These are phyloP conservation scores for Corydoras sp. DNA, from an alignment of 2,113 vertebrate genomes.

Conservation along the genomic window DNA sequence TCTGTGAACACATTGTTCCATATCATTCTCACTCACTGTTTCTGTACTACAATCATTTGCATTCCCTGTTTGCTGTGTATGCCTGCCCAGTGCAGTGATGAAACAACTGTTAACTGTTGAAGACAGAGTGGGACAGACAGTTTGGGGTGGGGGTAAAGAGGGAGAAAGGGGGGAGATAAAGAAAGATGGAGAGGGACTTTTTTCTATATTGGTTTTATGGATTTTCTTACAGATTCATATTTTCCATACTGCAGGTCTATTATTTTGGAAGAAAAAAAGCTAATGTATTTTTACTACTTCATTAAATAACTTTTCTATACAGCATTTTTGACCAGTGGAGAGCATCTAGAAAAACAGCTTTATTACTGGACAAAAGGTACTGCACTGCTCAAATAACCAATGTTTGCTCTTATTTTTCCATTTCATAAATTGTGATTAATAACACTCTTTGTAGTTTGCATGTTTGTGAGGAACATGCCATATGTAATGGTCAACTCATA, in stretches of 20 bases:
- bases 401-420: background rate
- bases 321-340: background rate
- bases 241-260: conserved; percentile 41
- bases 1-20: conserved; percentile 9
- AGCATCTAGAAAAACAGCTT: background rate
- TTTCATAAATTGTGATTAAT: background rate
- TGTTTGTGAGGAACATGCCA: background rate
- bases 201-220: conserved; percentile 42
- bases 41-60: background rate
- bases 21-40: conserved; percentile 1
- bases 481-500: background rate
- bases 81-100: conserved; percentile 21
- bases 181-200: background rate
- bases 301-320: background rate
- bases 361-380: background rate
- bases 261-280: conserved; percentile 48
- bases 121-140: background rate
- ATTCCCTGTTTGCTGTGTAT: conserved; percentile 14
- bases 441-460: background rate
- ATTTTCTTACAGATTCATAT: conserved; percentile 24
- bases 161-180: background rate
- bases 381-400: background rate
- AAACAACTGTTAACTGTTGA: background rate
- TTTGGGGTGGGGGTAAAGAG: background rate
- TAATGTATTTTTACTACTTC: conserved; percentile 20